Conservation (phyloP, 2,888 invertebrate species). For the Ichneumon xanthorius region DNA sequence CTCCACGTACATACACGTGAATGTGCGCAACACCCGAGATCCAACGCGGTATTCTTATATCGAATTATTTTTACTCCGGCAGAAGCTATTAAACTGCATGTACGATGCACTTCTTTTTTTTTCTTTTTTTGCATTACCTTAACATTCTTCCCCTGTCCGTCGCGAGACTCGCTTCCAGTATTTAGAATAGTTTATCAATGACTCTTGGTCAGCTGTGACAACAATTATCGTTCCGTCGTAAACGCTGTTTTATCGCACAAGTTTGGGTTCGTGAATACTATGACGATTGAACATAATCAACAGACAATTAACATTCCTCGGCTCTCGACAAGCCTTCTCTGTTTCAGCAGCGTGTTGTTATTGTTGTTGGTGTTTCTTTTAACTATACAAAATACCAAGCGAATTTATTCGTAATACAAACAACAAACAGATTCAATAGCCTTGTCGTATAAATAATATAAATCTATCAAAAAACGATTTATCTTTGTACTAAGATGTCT, state of each 20-base stretch:
- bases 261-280: constrained; percentile 3
- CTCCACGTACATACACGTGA: constrained; percentile 5
- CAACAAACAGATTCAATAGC: constrained; percentile 72
- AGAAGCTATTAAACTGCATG: constrained; percentile 60
- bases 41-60: constrained; percentile 20
- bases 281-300: constrained; percentile 4
- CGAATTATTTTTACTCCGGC: constrained; percentile 41
- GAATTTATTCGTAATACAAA: constrained; percentile 65
- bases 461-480: constrained; percentile 77
- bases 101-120: constrained; percentile 13
- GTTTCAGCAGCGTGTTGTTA: constrained; percentile 14
- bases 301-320: constrained; percentile 33
- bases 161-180: neutral
- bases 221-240: constrained; percentile 28
- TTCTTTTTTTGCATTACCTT: neutral
- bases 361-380: neutral
- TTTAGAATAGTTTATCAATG: constrained; percentile 44
- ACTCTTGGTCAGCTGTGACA: constrained; percentile 34
- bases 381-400: constrained; percentile 51
- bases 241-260: neutral
- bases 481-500: constrained; percentile 77
- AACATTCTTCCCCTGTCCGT: neutral
- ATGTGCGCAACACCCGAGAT: constrained; percentile 39
- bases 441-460: constrained; percentile 76
- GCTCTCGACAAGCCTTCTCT: constrained; percentile 5